Base-by-base conservation (phyloP, 2,888 invertebrate genomes). In the Lissonota sp. region DNA sequence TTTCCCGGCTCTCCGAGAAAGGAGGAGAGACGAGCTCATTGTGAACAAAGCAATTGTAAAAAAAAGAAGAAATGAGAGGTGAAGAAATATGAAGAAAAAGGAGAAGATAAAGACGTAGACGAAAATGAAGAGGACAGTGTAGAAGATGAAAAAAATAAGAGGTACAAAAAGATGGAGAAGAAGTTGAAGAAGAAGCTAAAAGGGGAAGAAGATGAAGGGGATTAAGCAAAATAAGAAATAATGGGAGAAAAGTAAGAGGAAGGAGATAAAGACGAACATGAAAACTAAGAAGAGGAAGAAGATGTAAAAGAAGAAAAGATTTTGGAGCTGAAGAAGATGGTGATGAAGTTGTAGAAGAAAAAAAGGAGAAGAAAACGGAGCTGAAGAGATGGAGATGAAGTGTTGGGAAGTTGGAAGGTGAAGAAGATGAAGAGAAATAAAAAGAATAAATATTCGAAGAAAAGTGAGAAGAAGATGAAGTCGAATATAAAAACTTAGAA, bases 291-390 rank as follows among this genome's bases (percentile, higher is more conserved):
- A 66, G 58, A 55, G 51, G 75, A 51, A 42, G 42, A 39, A 71
- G 76, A 57, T 60, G 49, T 14, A 64, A 72, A 10, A 62, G 71
- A 37, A 53, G 53, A 57, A 57, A 55, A 58, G 53, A n/a, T n/a
- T n/a, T n/a, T n/a, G 60, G n/a, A 66, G 16, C 37, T 2, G 26
- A 26, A 63, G 46, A 53, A 60, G 69, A 42, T 55, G 53, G 10
- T 37, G 72, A 62, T 8, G 14, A 37, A 53, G 53, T 42, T 12
- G 66, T 10, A 8, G 6, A 42, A 16, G 10, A n/a, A 66, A 4
- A 49, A 37, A 51, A 26, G 26, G 63, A 71, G 8, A 14, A 60
- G 14, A 60, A 70, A 53, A 44, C 16, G 8, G 40, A n/a, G n/a
- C n/a, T n/a, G n/a, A n/a, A n/a, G n/a, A n/a, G n/a, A n/a, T n/a